Conservation (phyloP, 1,140 invertebrate species). For the Latrodectus geometricus region DNA sequence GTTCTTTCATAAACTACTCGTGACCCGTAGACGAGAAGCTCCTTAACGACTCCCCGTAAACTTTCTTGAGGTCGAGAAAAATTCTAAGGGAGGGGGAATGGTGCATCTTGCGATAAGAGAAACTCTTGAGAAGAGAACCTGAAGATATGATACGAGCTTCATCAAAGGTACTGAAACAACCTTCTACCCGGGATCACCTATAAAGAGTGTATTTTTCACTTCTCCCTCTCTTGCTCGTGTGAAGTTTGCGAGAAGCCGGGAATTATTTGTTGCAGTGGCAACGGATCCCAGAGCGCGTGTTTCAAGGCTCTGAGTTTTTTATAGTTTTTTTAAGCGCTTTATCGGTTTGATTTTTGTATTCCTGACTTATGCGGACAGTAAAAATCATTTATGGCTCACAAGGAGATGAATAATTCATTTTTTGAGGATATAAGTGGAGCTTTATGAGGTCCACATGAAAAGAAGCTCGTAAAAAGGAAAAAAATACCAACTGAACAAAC, state of each 20-base stretch:
- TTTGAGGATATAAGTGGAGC: constrained; percentile 43
- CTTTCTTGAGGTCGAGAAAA: constrained; percentile 31
- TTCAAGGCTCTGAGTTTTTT: constrained; percentile 34
- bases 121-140: constrained; percentile 36
- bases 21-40: constrained; percentile 35
- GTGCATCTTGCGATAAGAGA: constrained; percentile 27
- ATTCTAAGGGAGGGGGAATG: neutral
- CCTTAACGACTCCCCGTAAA: constrained; percentile 55
- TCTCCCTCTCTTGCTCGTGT: constrained; percentile 17
- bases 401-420: constrained; percentile 60
- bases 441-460: constrained; percentile 48
- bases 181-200: constrained; percentile 47
- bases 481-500: constrained; percentile 9
- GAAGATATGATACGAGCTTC: constrained; percentile 38
- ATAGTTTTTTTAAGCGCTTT: constrained; percentile 61
- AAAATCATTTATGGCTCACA: constrained; percentile 61
- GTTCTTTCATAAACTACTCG: constrained; percentile 40
- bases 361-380: constrained; percentile 50
- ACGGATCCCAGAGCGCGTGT: constrained; percentile 47
- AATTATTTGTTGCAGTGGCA: constrained; percentile 54
- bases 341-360: constrained; percentile 61
- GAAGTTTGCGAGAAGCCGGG: constrained; percentile 26
- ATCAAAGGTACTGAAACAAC: constrained; percentile 40
- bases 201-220: constrained; percentile 47
- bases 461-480: constrained; percentile 30